Percentiles rank a stretch among this genome's conserved stretches.
Conservation (phyloP, 2,888 invertebrate species). For the Carcina quercana region DNA sequence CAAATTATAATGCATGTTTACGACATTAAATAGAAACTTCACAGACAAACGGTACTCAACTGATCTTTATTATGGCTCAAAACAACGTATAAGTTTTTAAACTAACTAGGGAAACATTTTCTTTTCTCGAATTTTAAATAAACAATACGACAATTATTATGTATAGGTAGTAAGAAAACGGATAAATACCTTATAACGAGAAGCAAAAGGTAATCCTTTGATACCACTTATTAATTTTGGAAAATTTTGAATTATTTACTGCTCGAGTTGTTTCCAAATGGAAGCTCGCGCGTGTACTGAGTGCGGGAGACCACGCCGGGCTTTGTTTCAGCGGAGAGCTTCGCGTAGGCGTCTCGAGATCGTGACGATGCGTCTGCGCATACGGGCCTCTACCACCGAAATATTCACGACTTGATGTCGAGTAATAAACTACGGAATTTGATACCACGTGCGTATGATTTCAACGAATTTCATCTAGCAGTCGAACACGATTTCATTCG, state of each 20-base stretch:
- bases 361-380: conserved; percentile 24
- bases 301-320: conserved; percentile 31
- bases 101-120: too few relatives aligned
- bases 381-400: conserved; percentile 24
- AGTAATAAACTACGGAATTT: too few relatives aligned
- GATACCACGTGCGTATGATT: too few relatives aligned
- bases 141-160: too few relatives aligned
- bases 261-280: conserved; percentile 42
- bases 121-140: too few relatives aligned
- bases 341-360: conserved; percentile 46
- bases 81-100: too few relatives aligned
- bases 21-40: too few relatives aligned
- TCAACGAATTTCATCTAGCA: too few relatives aligned
- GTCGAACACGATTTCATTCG: too few relatives aligned
- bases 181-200: conserved; percentile 28
- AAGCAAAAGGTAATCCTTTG: conserved; percentile 6
- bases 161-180: background rate
- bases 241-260: conserved; percentile 13
- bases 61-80: too few relatives aligned
- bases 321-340: conserved; percentile 51
- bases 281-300: conserved; percentile 61
- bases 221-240: conserved; percentile 7
- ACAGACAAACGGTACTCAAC: background rate
- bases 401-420: conserved; percentile 27
- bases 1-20: too few relatives aligned